Conservation (phyloP, 92 coral and sea anemone genomes). For the Muricea muricata region DNA sequence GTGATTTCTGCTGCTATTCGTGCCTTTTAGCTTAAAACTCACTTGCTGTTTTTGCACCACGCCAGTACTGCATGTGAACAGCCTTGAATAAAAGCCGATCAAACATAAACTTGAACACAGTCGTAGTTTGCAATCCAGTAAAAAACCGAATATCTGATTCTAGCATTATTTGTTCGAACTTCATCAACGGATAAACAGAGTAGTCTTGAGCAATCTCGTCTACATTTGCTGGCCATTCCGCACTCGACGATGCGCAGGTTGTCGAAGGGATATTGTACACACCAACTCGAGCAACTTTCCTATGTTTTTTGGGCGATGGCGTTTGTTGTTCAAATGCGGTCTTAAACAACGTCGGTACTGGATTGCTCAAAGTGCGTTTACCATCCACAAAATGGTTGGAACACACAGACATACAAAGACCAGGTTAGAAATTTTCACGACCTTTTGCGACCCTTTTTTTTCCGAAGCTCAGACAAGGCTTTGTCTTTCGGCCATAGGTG, state of each 20-base stretch:
- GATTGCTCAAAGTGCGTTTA: conserved; percentile 51
- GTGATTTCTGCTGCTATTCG: too few species aligned
- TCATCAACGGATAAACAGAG: conserved; percentile 38
- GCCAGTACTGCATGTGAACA: conserved; percentile 68
- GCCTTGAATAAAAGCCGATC: conserved; percentile 56
- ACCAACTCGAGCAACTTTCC: conserved; percentile 40
- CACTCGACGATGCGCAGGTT: too few species aligned
- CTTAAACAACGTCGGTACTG: conserved; percentile 56
- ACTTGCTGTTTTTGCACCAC: conserved; percentile 66
- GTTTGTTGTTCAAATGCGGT: conserved; percentile 44
- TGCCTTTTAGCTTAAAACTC: too few species aligned
- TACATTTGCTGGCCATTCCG: too few species aligned
- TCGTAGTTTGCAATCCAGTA: conserved; percentile 60
- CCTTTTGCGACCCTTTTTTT: conserved; percentile 51
- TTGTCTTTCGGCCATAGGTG: conserved; percentile 62
- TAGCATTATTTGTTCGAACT: conserved; percentile 57
- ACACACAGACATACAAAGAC: neutral
- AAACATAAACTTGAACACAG: conserved; percentile 58
- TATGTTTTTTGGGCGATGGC: conserved; percentile 48
- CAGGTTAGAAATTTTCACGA: neutral
- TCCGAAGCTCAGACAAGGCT: conserved; percentile 52
- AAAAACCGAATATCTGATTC: conserved; percentile 49
- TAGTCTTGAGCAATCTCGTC: too few species aligned
- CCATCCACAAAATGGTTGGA: conserved; percentile 57
- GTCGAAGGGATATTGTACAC: too few species aligned